Base-by-base conservation (phyloP, 2,797 vertebrate genomes). In the Spondyliosoma cantharus region DNA sequence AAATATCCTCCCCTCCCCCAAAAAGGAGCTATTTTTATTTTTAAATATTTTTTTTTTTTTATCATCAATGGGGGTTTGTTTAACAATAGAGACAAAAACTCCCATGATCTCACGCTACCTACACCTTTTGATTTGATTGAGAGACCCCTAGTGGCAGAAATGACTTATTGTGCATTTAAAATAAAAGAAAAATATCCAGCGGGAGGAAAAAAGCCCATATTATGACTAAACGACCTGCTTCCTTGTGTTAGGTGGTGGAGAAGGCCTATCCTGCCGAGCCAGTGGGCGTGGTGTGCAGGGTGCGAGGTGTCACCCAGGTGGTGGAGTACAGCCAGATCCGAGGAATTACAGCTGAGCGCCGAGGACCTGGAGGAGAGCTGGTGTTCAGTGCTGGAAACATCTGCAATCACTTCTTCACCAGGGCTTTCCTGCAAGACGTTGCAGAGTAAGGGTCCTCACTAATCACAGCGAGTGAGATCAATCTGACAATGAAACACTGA, bases 391-490 rank as follows among this genome's bases (percentile, higher is more conserved):
- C 96, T 0, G 98, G 97, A 80, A 99, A 97, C 86, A 98, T 99
- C 93, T 99, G 98, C 92, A 99, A 97, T 84, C 98, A 99, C 79
- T 98, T 98, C 92, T 97, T 99, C 82, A 98, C 96, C 6, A 92
- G 95, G 25, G 88, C 83, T 0, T 99, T 99, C 87, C 95, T 99
- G 53, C 91, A 93, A 88, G 80, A 22, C 0, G 93, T 97, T 24
- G 86, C 94, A 67, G 89, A 93, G 98, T 99, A 69, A 67, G 89
- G 53, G 3, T 1, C 3, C 58, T 64, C 3, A 58, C 22, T 69
- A 42, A 9, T 17, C 52, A 52, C 32, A 74, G 24, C 6, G 24
- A 50, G 54, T 25, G 57, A n/a, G 6, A 71, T 64, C 29, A 24
- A n/a, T 27, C 24, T 56, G 22, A 46, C 16, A 32, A 20, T 20